A percentile compares a stretch with the other conserved stretches of the same genome.
Evolutionary conservation across 2,888 invertebrate genomes (phyloP).

Genomic region (Suillia variegata): DNA sequence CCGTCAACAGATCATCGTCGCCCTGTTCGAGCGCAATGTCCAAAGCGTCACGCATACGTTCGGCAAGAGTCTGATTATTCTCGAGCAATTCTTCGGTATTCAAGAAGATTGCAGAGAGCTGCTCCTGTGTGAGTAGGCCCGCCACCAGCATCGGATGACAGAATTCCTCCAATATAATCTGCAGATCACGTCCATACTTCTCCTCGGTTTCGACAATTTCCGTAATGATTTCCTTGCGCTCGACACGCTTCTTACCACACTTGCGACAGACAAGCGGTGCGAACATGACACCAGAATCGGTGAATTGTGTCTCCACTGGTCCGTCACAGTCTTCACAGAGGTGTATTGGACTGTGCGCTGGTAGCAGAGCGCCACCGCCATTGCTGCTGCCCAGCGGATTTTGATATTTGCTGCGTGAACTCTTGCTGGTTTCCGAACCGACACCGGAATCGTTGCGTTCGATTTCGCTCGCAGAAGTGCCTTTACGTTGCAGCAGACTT

Average conservation of each 20-base stretch:
- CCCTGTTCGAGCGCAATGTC: conserved; percentile 84
- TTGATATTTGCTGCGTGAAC: conserved; percentile 77
- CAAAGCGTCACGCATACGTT: conserved; percentile 83
- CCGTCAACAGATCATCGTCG: conserved; percentile 82
- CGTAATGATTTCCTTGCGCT: conserved; percentile 91
- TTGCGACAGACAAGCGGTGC: conserved; percentile 85
- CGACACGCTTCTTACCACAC: conserved; percentile 85
- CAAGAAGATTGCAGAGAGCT: conserved; percentile 88
- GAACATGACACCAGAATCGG: conserved; percentile 73
- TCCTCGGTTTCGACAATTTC: conserved; percentile 96
- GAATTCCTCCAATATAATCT: conserved; percentile 91
- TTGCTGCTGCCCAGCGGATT: conserved; percentile 59
- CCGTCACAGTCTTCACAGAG: conserved; percentile 88
- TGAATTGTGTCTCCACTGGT: conserved; percentile 75
- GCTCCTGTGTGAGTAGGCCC: conserved; percentile 87
- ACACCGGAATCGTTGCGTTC: conserved; percentile 93
- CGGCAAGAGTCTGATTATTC: conserved; percentile 83
- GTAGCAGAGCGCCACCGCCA: conserved; percentile 59
- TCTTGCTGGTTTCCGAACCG: conserved; percentile 89
- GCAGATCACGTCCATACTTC: conserved; percentile 91
- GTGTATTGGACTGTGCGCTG: conserved; percentile 69
- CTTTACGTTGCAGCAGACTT: conserved; percentile 58
- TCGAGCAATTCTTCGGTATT: conserved; percentile 91
- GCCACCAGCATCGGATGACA: conserved; percentile 93
- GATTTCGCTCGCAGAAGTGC: conserved; percentile 68